phyloP scores from a whole-genome alignment of 1,140 invertebrate genomes.

The Diabrotica undecimpunctata region DNA sequence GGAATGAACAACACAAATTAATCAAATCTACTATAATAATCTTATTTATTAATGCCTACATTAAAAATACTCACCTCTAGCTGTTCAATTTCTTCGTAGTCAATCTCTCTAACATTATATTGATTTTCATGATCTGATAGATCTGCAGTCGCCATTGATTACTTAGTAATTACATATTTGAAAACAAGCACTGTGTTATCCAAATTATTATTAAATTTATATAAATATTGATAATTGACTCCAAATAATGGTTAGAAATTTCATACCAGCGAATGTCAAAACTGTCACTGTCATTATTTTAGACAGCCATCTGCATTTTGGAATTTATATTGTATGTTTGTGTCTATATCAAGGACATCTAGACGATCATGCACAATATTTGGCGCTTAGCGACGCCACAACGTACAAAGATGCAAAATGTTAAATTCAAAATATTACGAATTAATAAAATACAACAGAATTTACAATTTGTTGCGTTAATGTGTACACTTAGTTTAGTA shows the following conservation, averaged over 20 bases:
- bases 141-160: slow-evolving; percentile 49
- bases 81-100: slow-evolving; percentile 56
- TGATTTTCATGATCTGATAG: slow-evolving; percentile 49
- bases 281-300: neutral
- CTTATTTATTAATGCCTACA: neutral
- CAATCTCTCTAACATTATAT: slow-evolving; percentile 59
- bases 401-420: too few relatives aligned
- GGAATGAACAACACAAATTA: neutral
- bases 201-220: neutral
- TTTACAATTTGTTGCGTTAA: too few relatives aligned
- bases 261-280: neutral
- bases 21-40: neutral
- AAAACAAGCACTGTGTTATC: neutral
- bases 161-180: slow-evolving; percentile 32
- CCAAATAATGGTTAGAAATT: neutral
- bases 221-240: neutral
- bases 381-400: too few relatives aligned
- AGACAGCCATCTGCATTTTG: too few relatives aligned
- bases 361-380: too few relatives aligned
- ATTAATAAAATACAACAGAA: too few relatives aligned
- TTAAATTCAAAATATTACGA: too few relatives aligned
- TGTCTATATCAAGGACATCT: too few relatives aligned
- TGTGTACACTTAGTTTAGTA: too few relatives aligned
- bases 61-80: slow-evolving; percentile 48
- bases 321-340: too few relatives aligned